Percentiles rank a stretch among this genome's conserved stretches.
These are phyloP conservation scores for Aphrophora alni DNA, from an alignment of 2,888 invertebrate species.

Conservation along the genomic window DNA sequence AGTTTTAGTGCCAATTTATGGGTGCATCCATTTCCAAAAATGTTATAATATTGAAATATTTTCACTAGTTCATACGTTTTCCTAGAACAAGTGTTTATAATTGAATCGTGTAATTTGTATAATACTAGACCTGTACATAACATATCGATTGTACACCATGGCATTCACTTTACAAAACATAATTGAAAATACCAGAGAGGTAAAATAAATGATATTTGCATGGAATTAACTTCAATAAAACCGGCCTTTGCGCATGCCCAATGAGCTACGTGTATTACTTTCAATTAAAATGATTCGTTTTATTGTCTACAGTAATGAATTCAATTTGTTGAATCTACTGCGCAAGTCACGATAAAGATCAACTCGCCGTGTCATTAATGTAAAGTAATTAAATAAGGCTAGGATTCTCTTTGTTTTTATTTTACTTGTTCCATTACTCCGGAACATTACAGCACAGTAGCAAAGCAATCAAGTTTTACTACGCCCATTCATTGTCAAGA, in stretches of 20 bases:
- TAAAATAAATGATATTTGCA: not conserved
- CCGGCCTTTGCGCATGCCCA: not conserved
- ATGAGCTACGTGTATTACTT: not conserved
- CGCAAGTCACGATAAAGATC: not conserved
- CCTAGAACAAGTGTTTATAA: too few species aligned
- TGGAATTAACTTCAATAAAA: not conserved
- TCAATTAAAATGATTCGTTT: not conserved
- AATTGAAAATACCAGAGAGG: not conserved
- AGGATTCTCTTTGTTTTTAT: not conserved
- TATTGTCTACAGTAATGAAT: not conserved
- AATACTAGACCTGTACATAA: too few species aligned
- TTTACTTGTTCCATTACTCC: not conserved
- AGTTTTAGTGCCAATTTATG: too few species aligned
- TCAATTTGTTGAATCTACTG: not conserved
- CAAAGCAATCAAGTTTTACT: not conserved
- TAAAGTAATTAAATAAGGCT: not conserved
- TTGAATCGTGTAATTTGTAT: too few species aligned
- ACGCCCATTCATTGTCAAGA: not conserved
- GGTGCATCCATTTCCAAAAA: too few species aligned
- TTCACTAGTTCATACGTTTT: too few species aligned
- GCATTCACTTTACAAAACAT: not conserved
- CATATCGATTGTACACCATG: not conserved
- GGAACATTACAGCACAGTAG: not conserved
- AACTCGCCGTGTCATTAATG: not conserved
- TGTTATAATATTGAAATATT: too few species aligned